These are phyloP conservation scores for Bubo bubo DNA, from an alignment of 2,113 vertebrate species.

Conservation along the genomic window DNA sequence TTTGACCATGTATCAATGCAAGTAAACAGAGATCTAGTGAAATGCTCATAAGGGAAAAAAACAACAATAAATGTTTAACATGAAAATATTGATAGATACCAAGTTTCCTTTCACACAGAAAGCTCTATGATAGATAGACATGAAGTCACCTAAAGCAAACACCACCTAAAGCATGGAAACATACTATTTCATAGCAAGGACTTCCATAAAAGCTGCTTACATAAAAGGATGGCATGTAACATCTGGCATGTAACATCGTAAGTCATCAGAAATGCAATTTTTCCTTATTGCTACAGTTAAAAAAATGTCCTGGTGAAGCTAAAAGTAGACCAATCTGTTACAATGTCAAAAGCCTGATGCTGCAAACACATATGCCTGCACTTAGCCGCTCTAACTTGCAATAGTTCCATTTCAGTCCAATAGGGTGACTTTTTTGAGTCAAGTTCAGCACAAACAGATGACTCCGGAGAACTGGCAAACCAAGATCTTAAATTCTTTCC, in stretches of 20 bases:
- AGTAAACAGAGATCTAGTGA: background rate
- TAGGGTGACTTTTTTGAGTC: background rate
- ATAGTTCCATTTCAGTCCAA: background rate
- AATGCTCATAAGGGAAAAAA: background rate
- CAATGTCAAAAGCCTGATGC: background rate
- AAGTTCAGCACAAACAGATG: conserved; percentile 16
- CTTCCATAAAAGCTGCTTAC: background rate
- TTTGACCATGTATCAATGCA: background rate
- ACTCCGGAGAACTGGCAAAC: background rate
- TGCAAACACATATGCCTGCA: background rate
- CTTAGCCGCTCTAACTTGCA: background rate
- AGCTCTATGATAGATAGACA: background rate
- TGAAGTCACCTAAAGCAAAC: background rate
- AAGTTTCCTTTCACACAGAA: conserved; percentile 13
- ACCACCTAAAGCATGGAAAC: background rate
- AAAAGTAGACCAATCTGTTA: background rate
- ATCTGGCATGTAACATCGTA: background rate
- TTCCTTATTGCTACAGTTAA: background rate
- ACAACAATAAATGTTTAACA: background rate
- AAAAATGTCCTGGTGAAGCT: background rate
- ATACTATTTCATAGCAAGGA: background rate
- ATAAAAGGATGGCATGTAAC: background rate
- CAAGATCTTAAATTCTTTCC: conserved; percentile 21
- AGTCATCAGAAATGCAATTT: background rate
- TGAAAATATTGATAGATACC: background rate